Evolutionary conservation across 2,888 invertebrate species (phyloP).

Genomic region (Drosophila mercatorum): DNA sequence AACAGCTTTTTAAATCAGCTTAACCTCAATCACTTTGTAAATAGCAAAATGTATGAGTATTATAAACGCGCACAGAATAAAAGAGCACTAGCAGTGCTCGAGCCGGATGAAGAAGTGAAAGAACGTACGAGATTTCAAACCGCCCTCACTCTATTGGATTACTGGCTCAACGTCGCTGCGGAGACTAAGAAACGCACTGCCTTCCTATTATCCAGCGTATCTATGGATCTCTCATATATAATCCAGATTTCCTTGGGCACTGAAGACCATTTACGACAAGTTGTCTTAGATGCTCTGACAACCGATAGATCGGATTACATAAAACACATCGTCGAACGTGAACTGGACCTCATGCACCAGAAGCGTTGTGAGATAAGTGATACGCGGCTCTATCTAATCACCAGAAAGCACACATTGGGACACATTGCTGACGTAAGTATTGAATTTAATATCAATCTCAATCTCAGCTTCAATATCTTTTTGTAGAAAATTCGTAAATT

Average conservation of each 20-base stretch:
- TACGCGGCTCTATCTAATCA: conserved; percentile 67
- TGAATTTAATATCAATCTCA: no score
- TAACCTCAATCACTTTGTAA: conserved; percentile 40
- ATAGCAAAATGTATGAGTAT: conserved; percentile 67
- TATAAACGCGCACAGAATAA: conserved; percentile 66
- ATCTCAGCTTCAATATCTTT: no score
- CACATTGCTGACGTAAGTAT: conserved; percentile 58
- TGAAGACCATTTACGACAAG: conserved; percentile 37
- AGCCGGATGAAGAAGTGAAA: not conserved
- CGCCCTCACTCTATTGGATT: conserved; percentile 55
- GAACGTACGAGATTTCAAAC: conserved; percentile 35
- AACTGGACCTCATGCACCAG: conserved; percentile 46
- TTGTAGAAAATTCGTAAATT: conserved; percentile 69
- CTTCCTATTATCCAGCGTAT: conserved; percentile 29
- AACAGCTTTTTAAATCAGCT: conserved; percentile 10
- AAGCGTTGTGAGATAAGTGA: conserved; percentile 74
- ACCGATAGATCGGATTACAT: conserved; percentile 22
- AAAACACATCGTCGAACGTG: conserved; percentile 21
- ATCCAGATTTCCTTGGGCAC: conserved; percentile 7
- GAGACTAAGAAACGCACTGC: conserved; percentile 27
- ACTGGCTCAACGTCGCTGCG: conserved; percentile 19
- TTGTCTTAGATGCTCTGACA: conserved; percentile 11
- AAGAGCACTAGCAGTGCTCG: conserved; percentile 48
- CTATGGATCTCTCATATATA: conserved; percentile 40
- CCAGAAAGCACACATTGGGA: conserved; percentile 67